Evolutionary conservation across 2,888 invertebrate species (phyloP).

Genomic region (Eristalinus aeneus): DNA sequence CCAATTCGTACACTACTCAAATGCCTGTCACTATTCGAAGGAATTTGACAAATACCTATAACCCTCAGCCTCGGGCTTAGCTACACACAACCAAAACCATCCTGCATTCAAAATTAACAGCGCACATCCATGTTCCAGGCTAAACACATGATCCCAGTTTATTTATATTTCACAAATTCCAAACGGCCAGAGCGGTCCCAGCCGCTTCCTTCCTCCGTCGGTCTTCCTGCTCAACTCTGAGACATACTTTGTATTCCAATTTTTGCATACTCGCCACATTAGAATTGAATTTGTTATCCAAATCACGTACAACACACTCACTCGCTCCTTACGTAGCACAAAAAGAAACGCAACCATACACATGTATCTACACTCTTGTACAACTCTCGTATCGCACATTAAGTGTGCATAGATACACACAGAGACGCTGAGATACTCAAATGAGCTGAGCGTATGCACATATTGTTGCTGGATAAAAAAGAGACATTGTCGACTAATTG

Average conservation of each 20-base stretch:
- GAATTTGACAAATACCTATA: not conserved
- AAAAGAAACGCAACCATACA: not conserved
- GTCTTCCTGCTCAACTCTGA: not conserved
- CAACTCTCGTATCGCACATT: not conserved
- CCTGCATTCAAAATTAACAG: not conserved
- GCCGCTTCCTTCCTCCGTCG: not conserved
- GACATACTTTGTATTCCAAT: constrained; percentile 12
- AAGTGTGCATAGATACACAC: not conserved
- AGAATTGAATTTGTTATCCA: constrained; percentile 37
- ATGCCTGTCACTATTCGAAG: not conserved
- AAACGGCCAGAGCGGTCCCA: constrained; percentile 3
- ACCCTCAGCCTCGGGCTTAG: not conserved
- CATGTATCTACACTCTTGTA: not conserved
- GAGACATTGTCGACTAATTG: not conserved
- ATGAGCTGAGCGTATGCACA: not conserved
- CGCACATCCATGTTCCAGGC: constrained; percentile 14
- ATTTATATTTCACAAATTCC: constrained; percentile 12
- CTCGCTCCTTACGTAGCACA: constrained; percentile 13
- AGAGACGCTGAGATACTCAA: not conserved
- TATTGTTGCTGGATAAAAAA: not conserved
- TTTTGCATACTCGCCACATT: constrained; percentile 36
- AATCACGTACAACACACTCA: constrained; percentile 37
- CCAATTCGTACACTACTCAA: not conserved
- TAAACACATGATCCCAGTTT: not conserved
- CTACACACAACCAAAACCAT: not conserved